Evolutionary conservation across 2,113 vertebrate genomes (phyloP).

Genomic region (Merops nubicus): DNA sequence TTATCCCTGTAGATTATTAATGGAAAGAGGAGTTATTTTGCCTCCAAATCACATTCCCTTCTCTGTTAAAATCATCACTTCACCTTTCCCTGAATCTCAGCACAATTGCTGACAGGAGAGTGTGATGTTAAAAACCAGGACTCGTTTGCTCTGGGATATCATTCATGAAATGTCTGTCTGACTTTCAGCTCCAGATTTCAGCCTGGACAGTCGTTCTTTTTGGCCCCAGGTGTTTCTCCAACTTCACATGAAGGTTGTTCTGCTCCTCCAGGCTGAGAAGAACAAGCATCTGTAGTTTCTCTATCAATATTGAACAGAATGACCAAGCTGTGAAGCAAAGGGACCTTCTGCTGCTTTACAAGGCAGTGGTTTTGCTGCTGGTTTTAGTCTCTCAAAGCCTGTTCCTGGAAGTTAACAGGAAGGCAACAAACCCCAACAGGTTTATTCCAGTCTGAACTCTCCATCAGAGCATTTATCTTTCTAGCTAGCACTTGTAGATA

Average conservation of each 20-base stretch:
- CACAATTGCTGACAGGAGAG: background rate
- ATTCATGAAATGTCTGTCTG: background rate
- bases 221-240: background rate
- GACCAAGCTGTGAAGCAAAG: background rate
- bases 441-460: background rate
- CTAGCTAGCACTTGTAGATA: background rate
- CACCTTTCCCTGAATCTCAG: background rate
- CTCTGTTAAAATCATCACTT: slow-evolving; percentile 1
- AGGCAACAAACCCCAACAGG: fast-evolving
- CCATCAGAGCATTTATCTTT: background rate
- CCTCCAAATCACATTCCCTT: background rate
- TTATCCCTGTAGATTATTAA: background rate
- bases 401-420: background rate
- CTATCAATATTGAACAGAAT: background rate
- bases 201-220: background rate
- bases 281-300: background rate
- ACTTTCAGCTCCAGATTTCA: background rate
- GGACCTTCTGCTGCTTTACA: background rate
- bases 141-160: background rate
- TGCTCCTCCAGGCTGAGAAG: background rate
- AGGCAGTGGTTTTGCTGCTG: background rate
- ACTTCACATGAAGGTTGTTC: background rate
- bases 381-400: background rate
- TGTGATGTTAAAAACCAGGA: background rate
- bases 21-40: background rate